phyloP scores from a whole-genome alignment of 2,797 vertebrate species.

The Myiotriccus ornatus region DNA sequence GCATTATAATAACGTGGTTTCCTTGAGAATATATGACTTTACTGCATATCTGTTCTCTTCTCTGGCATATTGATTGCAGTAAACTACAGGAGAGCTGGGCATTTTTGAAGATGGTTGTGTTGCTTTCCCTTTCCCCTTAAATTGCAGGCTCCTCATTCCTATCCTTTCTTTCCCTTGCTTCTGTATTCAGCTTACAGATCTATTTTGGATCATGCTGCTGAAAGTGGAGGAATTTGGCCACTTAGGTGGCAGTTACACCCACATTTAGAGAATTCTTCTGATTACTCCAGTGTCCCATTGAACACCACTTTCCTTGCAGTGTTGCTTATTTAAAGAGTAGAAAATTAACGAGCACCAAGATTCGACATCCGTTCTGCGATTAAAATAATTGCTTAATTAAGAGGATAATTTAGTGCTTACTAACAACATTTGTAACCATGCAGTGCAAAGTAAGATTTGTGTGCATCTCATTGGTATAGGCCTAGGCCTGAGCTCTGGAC shows the following conservation, averaged over 20 bases:
- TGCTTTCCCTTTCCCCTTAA: neutral
- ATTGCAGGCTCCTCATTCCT: neutral
- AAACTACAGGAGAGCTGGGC: neutral
- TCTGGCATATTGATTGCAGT: neutral
- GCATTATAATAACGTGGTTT: neutral
- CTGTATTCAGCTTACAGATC: neutral
- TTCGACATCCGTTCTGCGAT: neutral
- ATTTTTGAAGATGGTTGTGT: neutral
- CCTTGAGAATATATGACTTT: neutral
- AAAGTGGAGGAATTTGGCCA: neutral
- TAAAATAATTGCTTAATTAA: conserved; percentile 22
- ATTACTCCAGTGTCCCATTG: neutral
- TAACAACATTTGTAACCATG: neutral
- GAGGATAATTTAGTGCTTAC: neutral
- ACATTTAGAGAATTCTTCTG: neutral
- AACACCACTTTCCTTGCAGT: neutral
- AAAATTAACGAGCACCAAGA: neutral
- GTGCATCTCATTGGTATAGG: neutral
- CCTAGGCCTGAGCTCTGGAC: neutral
- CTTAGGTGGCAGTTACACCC: neutral
- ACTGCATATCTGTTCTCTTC: neutral
- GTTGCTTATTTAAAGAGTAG: neutral
- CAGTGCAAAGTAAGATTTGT: neutral
- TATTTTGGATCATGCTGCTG: neutral
- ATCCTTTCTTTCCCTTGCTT: neutral